Evolutionary conservation across 2,113 vertebrate species (phyloP).

Genomic region (Camelus bactrianus): DNA sequence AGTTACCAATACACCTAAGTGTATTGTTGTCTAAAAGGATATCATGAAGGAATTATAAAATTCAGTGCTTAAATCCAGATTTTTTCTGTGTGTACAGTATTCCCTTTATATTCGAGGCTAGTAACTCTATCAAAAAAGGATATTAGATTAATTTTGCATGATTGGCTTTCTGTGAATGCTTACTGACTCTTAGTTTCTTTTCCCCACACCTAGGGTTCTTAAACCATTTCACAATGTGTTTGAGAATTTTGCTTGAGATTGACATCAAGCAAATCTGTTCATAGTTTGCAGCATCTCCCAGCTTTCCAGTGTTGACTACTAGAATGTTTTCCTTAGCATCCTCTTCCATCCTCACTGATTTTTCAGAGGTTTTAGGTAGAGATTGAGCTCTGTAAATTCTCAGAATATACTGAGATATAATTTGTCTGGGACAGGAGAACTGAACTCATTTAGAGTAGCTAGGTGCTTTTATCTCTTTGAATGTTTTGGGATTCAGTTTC

Average conservation of each 20-base stretch:
- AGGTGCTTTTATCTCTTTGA: slow-evolving; percentile 51
- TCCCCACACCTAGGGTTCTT: neutral
- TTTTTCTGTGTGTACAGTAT: neutral
- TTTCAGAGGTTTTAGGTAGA: slow-evolving; percentile 50
- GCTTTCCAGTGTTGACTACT: slow-evolving; percentile 8
- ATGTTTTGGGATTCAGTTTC: slow-evolving; percentile 48
- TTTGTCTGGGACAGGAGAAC: slow-evolving; percentile 9
- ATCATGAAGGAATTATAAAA: slow-evolving; percentile 4
- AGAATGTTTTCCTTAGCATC: slow-evolving; percentile 26
- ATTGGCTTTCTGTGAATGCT: slow-evolving; percentile 55
- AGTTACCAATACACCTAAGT: neutral
- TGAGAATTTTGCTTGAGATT: slow-evolving; percentile 61
- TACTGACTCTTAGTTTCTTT: slow-evolving; percentile 10
- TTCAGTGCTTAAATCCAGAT: slow-evolving; percentile 26
- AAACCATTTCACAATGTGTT: slow-evolving; percentile 46
- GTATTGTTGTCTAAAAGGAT: slow-evolving; percentile 31
- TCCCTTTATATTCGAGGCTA: slow-evolving; percentile 49
- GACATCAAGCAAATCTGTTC: slow-evolving; percentile 42
- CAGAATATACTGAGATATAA: neutral
- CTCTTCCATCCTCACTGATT: neutral
- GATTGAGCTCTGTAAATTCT: slow-evolving; percentile 33
- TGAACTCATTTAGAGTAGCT: slow-evolving; percentile 58
- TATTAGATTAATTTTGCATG: slow-evolving; percentile 49
- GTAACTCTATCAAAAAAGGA: slow-evolving; percentile 51
- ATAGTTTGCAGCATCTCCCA: slow-evolving; percentile 18